Percentiles rank a stretch among this genome's conserved stretches.
Evolutionary conservation across 2,888 invertebrate genomes (phyloP).

Genomic region (Autographa gamma): DNA sequence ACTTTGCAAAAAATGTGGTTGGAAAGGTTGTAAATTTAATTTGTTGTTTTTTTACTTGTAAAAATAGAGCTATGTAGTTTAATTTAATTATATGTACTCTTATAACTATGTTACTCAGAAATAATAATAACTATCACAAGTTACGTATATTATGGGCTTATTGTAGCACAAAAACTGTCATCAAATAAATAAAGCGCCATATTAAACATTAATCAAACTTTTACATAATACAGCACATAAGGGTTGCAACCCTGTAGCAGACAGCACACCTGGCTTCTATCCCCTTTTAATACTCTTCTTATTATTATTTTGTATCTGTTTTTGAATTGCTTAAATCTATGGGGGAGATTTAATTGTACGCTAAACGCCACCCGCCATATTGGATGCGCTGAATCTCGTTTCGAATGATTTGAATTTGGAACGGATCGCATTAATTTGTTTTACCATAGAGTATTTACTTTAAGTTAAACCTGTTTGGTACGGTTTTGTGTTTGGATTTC

Average conservation of each 20-base stretch:
- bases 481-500: conserved; percentile 8
- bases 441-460: conserved; percentile 54
- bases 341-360: conserved; percentile 86
- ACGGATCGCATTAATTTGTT: conserved; percentile 51
- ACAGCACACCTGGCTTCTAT: conserved; percentile 83
- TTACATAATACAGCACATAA: conserved; percentile 72
- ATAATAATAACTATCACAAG: conserved; percentile 11
- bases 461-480: conserved; percentile 49
- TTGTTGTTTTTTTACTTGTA: background rate
- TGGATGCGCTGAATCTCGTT: conserved; percentile 79
- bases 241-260: conserved; percentile 78
- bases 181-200: conserved; percentile 57
- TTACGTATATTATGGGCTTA: conserved; percentile 25
- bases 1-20: background rate
- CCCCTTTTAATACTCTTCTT: conserved; percentile 80
- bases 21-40: background rate
- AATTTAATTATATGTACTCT: conserved; percentile 11
- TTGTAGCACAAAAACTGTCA: conserved; percentile 42
- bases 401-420: conserved; percentile 65
- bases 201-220: conserved; percentile 77
- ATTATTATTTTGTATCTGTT: conserved; percentile 89
- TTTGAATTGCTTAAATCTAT: conserved; percentile 84
- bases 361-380: conserved; percentile 81
- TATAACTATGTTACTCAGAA: background rate
- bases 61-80: background rate